These are phyloP conservation scores for Cyanoderma ruficeps DNA, from an alignment of 2,113 vertebrate genomes.

Conservation along the genomic window DNA sequence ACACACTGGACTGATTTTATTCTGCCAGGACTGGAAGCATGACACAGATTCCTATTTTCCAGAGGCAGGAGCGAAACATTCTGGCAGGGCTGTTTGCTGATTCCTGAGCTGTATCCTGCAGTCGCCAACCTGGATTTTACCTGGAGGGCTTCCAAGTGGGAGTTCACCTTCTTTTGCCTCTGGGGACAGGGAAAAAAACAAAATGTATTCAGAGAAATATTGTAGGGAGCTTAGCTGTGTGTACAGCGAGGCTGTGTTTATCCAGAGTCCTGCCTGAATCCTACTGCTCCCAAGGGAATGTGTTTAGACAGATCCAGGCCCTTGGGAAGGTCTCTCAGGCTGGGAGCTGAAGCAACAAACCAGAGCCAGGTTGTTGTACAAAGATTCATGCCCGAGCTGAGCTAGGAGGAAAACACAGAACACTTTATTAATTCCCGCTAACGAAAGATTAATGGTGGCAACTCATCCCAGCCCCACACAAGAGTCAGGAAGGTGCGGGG, in stretches of 20 bases:
- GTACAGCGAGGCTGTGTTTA: neutral
- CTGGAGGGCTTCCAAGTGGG: neutral
- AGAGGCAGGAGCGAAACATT: accelerated
- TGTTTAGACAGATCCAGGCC: neutral
- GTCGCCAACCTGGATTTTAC: neutral
- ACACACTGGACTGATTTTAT: neutral
- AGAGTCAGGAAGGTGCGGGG: accelerated
- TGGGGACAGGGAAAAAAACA: neutral
- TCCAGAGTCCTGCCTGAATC: neutral
- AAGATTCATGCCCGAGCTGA: neutral
- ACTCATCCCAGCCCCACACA: neutral
- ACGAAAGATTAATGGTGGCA: neutral
- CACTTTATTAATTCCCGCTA: neutral
- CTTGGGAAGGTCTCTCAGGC: neutral
- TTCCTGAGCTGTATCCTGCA: neutral
- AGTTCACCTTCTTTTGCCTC: neutral
- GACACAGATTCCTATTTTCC: neutral
- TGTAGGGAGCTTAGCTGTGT: neutral
- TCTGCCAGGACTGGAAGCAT: accelerated
- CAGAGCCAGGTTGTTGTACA: neutral
- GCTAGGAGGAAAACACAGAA: neutral
- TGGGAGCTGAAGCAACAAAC: neutral
- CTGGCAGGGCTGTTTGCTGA: neutral
- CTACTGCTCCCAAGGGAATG: neutral
- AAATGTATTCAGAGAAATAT: neutral